A percentile compares a stretch with the other conserved stretches of the same genome.
Evolutionary conservation across 2,888 invertebrate species (phyloP).

Genomic region (Macrophya alboannulata): DNA sequence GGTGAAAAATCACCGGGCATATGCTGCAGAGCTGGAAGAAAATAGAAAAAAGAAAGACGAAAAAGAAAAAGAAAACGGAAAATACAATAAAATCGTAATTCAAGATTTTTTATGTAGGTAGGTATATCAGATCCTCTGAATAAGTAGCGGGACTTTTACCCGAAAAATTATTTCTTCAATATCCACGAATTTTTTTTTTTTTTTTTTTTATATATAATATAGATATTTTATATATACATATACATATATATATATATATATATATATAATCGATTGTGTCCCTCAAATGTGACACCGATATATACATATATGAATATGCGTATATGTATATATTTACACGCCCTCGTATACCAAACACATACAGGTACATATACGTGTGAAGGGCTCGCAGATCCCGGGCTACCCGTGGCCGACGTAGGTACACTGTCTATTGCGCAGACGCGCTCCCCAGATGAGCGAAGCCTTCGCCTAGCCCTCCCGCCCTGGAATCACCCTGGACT

Average conservation of each 20-base stretch:
- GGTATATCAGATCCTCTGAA: neutral
- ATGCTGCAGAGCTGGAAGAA: neutral
- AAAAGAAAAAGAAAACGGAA: too few species aligned
- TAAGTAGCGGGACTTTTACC: neutral
- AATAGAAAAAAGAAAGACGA: neutral
- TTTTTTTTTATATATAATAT: neutral
- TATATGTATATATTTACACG: constrained; percentile 15
- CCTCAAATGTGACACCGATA: constrained; percentile 22
- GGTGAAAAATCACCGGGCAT: neutral
- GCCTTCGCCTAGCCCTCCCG: constrained; percentile 12
- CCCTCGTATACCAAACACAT: neutral
- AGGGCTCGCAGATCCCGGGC: constrained; percentile 65
- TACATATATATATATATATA: constrained; percentile 1
- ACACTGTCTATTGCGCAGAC: constrained; percentile 30
- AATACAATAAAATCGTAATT: neutral
- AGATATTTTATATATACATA: neutral
- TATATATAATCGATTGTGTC: constrained; percentile 23
- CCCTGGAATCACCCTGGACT: constrained; percentile 55
- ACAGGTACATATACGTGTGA: constrained; percentile 58
- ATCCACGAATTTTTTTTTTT: neutral
- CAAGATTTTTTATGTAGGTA: neutral
- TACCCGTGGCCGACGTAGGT: constrained; percentile 58
- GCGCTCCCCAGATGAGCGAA: constrained; percentile 51
- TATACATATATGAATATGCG: neutral
- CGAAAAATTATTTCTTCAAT: neutral